These are phyloP conservation scores for Dromius quadrimaculatus DNA, from an alignment of 2,888 invertebrate species.

Conservation along the genomic window DNA sequence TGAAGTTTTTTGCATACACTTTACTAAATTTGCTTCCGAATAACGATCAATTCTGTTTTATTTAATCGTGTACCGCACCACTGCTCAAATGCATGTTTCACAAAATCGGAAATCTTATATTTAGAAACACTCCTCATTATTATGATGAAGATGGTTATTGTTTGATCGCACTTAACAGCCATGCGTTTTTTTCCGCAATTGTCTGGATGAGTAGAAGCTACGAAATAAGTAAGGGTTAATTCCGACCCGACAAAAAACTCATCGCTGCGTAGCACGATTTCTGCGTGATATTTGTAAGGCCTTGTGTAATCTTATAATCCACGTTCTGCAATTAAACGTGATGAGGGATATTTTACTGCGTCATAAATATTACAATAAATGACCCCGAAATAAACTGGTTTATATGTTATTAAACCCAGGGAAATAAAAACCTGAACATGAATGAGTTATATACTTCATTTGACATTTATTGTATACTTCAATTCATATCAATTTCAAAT, in stretches of 20 bases:
- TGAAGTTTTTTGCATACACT: conserved; percentile 10
- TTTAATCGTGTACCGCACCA: background rate
- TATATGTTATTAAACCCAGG: conserved; percentile 44
- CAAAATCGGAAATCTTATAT: too few relatives aligned
- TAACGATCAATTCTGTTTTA: background rate
- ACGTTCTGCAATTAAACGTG: conserved; percentile 48
- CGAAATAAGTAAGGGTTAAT: conserved; percentile 32
- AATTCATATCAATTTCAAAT: too few relatives aligned
- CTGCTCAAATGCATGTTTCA: background rate
- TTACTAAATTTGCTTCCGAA: conserved; percentile 21
- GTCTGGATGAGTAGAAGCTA: too few relatives aligned
- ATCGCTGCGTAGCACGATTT: conserved; percentile 24
- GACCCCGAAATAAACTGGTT: conserved; percentile 45
- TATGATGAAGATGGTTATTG: too few relatives aligned
- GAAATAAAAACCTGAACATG: conserved; percentile 51
- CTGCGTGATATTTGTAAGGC: conserved; percentile 28
- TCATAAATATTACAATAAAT: conserved; percentile 52
- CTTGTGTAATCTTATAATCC: conserved; percentile 49
- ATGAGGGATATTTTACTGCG: conserved; percentile 51
- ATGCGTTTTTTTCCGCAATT: too few relatives aligned
- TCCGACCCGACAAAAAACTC: conserved; percentile 8
- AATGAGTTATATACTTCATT: too few relatives aligned
- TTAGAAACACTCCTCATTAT: too few relatives aligned
- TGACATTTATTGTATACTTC: too few relatives aligned
- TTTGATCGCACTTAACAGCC: too few relatives aligned